Base-by-base conservation (phyloP, 2,888 invertebrate species). In the Plagodis dolabraria region DNA sequence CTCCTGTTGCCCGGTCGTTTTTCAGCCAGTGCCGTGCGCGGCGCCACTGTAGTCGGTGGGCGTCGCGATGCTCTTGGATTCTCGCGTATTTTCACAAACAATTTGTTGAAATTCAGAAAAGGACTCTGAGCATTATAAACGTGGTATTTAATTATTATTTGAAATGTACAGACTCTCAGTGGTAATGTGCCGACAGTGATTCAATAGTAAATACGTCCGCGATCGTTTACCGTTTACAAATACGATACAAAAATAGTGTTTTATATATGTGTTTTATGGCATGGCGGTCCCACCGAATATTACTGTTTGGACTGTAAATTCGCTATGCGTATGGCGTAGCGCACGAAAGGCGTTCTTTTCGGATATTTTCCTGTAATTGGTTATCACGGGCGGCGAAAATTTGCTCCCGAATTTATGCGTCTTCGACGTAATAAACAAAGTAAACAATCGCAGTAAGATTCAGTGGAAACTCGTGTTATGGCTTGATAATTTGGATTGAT, bases 31-130 rank as follows among this genome's bases (percentile, higher is more conserved):
- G 88, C 87, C 89, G 89, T 82, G 78, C 83, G 89, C 79, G 90
- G 90, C 92, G 91, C 90, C 91, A 87, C 88, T 83, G 78, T 84
- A 77, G 83, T 72, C 83, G 89, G 89, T 81, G 83, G 85, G 85
- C 88, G 90, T 84, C 84, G 85, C 82, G 80, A 79, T 82, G 83
- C 85, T 83, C 79, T 71, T 69, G 65, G 70, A 68, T 70, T 73
- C 67, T 74, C 85, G 85, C 82, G 82, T 70, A 70, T 79, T 81
- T 68, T 64, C 67, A 68, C 70, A 67, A 71, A 71, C 66, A 60
- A 55, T 63, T 50, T 61, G 70, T 72, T 71, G 68, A 71, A 71
- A 70, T 71, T 65, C 64, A 66, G 64, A 69, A 64, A 75, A 69
- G 61, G 54, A 59, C 46, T 58, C 57, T 33, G 11, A 12, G 6